phyloP scores from a whole-genome alignment of 1,140 invertebrate species.

The Wiebesia pumilae region DNA sequence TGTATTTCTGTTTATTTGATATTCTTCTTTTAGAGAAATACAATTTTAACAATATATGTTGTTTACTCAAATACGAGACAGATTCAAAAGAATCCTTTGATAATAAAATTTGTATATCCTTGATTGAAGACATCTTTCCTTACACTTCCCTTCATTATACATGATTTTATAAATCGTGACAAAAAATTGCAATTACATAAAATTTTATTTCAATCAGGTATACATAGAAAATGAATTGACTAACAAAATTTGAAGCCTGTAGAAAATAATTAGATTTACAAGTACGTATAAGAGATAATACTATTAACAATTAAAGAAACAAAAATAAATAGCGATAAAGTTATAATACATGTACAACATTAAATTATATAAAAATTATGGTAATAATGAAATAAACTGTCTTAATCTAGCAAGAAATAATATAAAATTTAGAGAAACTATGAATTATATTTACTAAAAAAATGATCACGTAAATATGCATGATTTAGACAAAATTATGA shows the following conservation, averaged over 20 bases:
- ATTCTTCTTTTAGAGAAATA: conserved; percentile 37
- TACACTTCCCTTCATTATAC: conserved; percentile 33
- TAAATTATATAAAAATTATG: too few species aligned
- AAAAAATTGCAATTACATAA: conserved; percentile 36
- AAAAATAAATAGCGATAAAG: too few species aligned
- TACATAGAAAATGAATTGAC: neutral
- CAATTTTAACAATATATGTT: conserved; percentile 43
- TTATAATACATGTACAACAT: too few species aligned
- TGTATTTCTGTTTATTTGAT: conserved; percentile 46
- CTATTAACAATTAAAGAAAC: too few species aligned
- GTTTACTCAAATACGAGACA: conserved; percentile 50
- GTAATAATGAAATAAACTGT: neutral
- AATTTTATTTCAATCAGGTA: neutral
- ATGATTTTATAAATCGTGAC: conserved; percentile 38
- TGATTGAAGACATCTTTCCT: conserved; percentile 7
- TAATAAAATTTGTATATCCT: conserved; percentile 33
- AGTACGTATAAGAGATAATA: too few species aligned
- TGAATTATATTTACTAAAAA: neutral
- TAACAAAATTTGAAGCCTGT: too few species aligned
- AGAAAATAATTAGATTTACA: too few species aligned
- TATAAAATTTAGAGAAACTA: neutral
- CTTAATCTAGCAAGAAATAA: neutral
- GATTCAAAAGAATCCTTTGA: conserved; percentile 39
- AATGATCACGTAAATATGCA: neutral
- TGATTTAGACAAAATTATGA: neutral